Evolutionary conservation across 2,888 invertebrate species (phyloP).

Genomic region (Clusia tigrina): DNA sequence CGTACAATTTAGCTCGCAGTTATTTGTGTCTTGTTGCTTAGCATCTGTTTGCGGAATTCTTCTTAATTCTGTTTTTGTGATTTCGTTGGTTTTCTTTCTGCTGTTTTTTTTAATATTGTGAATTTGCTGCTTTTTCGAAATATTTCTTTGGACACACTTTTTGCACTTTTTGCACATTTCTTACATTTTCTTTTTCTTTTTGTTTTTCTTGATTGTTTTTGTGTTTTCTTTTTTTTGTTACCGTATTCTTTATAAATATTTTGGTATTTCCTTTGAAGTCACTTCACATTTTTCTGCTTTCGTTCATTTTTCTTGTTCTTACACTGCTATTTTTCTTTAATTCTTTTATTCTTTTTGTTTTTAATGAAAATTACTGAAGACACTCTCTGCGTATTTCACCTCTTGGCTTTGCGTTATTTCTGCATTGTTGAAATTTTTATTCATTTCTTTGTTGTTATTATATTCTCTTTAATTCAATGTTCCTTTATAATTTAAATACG

Average conservation of each 20-base stretch:
- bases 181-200: too few relatives aligned
- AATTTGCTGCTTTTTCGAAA: background rate
- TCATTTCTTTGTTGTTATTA: too few relatives aligned
- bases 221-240: background rate
- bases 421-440: too few relatives aligned
- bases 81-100: slow-evolving; percentile 9
- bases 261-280: background rate
- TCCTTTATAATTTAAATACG: too few relatives aligned
- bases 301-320: slow-evolving; percentile 15
- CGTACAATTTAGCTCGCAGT: too few relatives aligned
- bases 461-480: too few relatives aligned
- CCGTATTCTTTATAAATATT: slow-evolving; percentile 29
- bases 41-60: slow-evolving; percentile 22
- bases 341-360: slow-evolving; percentile 11
- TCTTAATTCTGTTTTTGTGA: background rate
- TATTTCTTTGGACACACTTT: too few relatives aligned
- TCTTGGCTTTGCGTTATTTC: too few relatives aligned
- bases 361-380: slow-evolving; percentile 5
- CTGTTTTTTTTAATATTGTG: background rate
- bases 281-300: slow-evolving; percentile 1
- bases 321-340: too few relatives aligned
- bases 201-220: too few relatives aligned
- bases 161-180: too few relatives aligned
- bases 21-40: background rate
- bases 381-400: too few relatives aligned